Base-by-base conservation (phyloP, 2,797 vertebrate species). In the Darevskia nairensis region DNA sequence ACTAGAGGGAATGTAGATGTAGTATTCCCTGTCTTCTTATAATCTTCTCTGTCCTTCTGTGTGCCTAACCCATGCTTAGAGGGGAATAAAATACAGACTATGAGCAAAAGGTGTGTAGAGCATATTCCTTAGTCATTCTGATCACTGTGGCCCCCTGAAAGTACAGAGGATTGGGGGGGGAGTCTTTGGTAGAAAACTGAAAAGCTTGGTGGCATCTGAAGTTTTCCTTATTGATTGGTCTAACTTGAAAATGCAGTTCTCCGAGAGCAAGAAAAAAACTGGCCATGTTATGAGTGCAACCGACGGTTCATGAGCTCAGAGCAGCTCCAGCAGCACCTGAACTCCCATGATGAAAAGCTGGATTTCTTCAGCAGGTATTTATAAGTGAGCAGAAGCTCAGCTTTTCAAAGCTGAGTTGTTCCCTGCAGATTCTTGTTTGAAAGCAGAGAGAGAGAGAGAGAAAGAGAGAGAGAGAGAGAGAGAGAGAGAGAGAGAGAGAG, bases 231-330 rank as follows among this genome's bases (percentile, higher is more conserved):
- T 61, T 85, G 17, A 78, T 75, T 25, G 89, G 94, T 95, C 89
- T 87, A 2, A 92, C 46, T 92, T 92, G 25, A 92, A 91, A 80
- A 84, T 32, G 1, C 91, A 99, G 99, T 99, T 82, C 97, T 99
- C 81, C 96, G 98, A 88, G 99, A 99, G 74, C 98, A 99, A 91
- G 99, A 99, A 95, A 99, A 98, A 97, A 99, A 99, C 92, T 99
- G 99, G 99, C 99, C 99, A 0, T 99, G 99, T 92, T 99, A 98
- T 0, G 99, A 99, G 92, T 99, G 99, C 86, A 99, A 98, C 93
- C 97, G 98, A 0, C 99, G 99, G 29, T 99, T 99, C 87, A 96
- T 99, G 96, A 99, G 98, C 97, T 99, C 99, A 0, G 99, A 99
- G 90, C 99, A 99, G 78, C 97, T 99, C 69, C 99, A 99, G 93